Conservation (phyloP, 1,140 invertebrate genomes). For the Pseudomyrmex flavicornis region DNA sequence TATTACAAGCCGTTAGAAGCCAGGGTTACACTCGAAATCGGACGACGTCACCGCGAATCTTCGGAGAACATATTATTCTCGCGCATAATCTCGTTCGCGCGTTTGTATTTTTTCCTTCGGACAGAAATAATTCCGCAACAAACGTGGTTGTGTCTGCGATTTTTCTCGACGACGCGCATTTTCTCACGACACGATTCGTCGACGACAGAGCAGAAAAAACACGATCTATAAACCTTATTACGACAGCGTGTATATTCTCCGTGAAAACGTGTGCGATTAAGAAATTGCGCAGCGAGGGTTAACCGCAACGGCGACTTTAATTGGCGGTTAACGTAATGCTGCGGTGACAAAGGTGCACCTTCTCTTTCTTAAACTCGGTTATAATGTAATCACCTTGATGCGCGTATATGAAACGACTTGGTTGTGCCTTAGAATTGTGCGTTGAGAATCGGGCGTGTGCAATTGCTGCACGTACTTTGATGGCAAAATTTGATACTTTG, state of each 20-base stretch:
- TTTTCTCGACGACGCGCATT: background rate
- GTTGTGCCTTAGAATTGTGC: slow-evolving; percentile 14
- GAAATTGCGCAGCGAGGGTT: slow-evolving; percentile 69
- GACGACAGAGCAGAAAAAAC: slow-evolving; percentile 1
- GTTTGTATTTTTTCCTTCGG: background rate
- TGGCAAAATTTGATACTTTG: background rate
- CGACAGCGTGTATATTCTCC: slow-evolving; percentile 45
- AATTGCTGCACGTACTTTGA: slow-evolving; percentile 14
- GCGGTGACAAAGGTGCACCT: slow-evolving; percentile 44
- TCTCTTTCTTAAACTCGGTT: slow-evolving; percentile 1
- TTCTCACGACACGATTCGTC: background rate
- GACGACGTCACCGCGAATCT: background rate
- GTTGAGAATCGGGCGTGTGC: background rate
- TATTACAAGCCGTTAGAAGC: slow-evolving; percentile 20
- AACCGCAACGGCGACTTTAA: slow-evolving; percentile 64
- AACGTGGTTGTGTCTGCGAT: background rate
- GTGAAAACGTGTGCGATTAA: slow-evolving; percentile 69
- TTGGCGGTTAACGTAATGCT: slow-evolving; percentile 68
- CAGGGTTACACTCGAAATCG: background rate
- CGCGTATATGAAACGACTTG: slow-evolving; percentile 28
- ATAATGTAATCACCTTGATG: slow-evolving; percentile 48
- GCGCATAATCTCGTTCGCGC: too few species aligned
- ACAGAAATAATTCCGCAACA: background rate
- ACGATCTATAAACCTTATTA: slow-evolving; percentile 44
- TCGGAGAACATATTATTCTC: background rate